These are phyloP conservation scores for Diachasma alloeum DNA, from an alignment of 1,140 invertebrate genomes.

Conservation along the genomic window DNA sequence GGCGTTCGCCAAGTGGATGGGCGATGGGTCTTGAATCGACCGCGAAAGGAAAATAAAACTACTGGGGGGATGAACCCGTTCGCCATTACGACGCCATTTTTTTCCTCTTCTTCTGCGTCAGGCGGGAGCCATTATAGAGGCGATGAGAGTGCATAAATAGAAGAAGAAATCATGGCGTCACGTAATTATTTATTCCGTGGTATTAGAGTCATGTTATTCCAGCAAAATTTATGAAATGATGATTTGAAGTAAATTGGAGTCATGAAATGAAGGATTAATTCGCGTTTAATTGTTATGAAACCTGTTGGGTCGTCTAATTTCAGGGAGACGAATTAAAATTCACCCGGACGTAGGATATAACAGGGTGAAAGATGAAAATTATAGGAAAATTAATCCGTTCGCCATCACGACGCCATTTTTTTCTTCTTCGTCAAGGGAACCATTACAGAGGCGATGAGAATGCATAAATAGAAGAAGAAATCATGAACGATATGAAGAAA, in stretches of 20 bases:
- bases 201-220: no score
- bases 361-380: no score
- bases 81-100: neutral
- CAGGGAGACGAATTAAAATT: no score
- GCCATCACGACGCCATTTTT: neutral
- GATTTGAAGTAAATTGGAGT: no score
- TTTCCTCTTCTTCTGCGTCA: neutral
- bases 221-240: no score
- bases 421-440: neutral
- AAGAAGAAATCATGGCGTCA: neutral
- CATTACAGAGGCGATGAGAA: neutral
- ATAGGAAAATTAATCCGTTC: no score
- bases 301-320: no score
- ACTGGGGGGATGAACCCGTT: neutral
- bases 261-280: no score
- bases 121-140: neutral
- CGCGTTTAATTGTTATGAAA: no score
- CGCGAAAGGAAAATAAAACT: neutral
- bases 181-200: no score
- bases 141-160: neutral
- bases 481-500: no score
- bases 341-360: no score
- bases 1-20: constrained; percentile 1
- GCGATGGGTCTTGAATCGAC: neutral
- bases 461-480: neutral